phyloP scores from a whole-genome alignment of 2,797 vertebrate species.

The Gila robusta region DNA sequence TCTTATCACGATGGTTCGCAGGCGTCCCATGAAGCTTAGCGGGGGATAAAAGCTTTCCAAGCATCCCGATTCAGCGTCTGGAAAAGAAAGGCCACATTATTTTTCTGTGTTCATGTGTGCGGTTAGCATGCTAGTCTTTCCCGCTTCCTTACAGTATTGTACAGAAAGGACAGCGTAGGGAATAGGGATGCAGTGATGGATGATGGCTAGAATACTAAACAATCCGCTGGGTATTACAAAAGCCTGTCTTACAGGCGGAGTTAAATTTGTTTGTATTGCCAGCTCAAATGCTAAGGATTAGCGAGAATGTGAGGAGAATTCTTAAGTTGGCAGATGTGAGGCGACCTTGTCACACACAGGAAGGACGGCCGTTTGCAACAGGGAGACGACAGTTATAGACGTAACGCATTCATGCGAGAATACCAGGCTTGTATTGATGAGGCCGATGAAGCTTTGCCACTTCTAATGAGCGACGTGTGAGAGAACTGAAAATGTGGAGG shows the following conservation, averaged over 20 bases:
- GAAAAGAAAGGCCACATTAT: conserved; percentile 52
- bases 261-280: conserved; percentile 78
- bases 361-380: conserved; percentile 49
- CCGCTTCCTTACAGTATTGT: conserved; percentile 59
- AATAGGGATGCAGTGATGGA: conserved; percentile 75
- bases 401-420: conserved; percentile 49
- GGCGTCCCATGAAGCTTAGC: conserved; percentile 55
- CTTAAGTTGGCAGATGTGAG: conserved; percentile 71
- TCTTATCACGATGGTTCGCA: conserved; percentile 54
- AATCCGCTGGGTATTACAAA: conserved; percentile 76
- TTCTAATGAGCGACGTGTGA: conserved; percentile 49
- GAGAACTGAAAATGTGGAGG: conserved; percentile 11
- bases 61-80: conserved; percentile 38
- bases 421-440: conserved; percentile 48
- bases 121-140: conserved; percentile 59
- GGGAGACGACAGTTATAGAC: conserved; percentile 50
- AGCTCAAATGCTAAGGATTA: conserved; percentile 79
- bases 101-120: conserved; percentile 36
- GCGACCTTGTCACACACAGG: conserved; percentile 73
- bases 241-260: conserved; percentile 75
- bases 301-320: conserved; percentile 77
- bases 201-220: conserved; percentile 80
- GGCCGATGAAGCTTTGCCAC: conserved; percentile 43
- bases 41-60: conserved; percentile 59
- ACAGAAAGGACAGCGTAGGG: conserved; percentile 58